These are phyloP conservation scores for Serinus canaria DNA, from an alignment of 2,113 vertebrate genomes.

Conservation along the genomic window DNA sequence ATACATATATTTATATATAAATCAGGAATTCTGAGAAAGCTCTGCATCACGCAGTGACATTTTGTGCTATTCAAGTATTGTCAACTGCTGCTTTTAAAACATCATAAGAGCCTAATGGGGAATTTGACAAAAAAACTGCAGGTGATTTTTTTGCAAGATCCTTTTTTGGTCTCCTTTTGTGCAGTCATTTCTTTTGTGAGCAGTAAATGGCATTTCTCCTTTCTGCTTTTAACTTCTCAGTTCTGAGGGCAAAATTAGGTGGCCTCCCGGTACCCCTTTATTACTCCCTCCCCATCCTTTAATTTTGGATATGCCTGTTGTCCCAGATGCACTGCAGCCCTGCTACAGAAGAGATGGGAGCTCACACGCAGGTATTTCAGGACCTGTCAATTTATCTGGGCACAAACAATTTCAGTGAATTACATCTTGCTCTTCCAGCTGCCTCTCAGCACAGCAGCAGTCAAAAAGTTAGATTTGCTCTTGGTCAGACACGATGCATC, in stretches of 20 bases:
- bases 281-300: background rate
- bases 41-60: accelerated
- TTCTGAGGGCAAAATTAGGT: background rate
- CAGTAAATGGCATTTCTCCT: background rate
- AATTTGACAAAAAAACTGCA: background rate
- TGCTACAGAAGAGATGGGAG: background rate
- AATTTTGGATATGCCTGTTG: accelerated
- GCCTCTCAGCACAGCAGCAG: background rate
- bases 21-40: background rate
- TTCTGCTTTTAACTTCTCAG: background rate
- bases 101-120: background rate
- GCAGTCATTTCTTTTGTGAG: background rate
- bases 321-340: background rate
- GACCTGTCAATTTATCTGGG: background rate
- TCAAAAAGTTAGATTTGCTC: accelerated
- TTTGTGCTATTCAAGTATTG: background rate
- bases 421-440: background rate
- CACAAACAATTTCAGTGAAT: no score
- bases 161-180: background rate
- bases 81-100: background rate
- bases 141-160: background rate
- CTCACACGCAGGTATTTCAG: background rate
- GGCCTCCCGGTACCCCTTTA: background rate
- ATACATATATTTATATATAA: no score
- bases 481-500: accelerated